A percentile compares a stretch with the other conserved stretches of the same genome.
Evolutionary conservation across 1,140 invertebrate genomes (phyloP).

Genomic region (Pararge aegeria): DNA sequence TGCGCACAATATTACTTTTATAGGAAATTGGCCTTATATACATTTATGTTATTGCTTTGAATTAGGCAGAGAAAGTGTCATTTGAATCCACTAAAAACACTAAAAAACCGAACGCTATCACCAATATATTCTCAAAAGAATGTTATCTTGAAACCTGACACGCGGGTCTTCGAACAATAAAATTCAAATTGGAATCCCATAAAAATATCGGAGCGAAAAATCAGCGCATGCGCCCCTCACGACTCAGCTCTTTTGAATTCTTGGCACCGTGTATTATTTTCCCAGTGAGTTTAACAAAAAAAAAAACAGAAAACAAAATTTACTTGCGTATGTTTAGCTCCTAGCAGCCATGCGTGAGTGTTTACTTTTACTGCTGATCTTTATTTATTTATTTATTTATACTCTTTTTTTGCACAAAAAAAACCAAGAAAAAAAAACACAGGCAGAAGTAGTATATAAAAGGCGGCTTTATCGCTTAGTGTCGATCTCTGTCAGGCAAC

Average conservation of each 20-base stretch:
- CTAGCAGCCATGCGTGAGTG: too few relatives aligned
- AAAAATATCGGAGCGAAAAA: constrained; percentile 35
- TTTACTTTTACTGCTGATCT: too few relatives aligned
- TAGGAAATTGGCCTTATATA: too few relatives aligned
- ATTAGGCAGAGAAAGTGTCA: background rate
- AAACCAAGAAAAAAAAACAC: too few relatives aligned
- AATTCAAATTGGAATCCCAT: constrained; percentile 33
- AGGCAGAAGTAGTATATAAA: too few relatives aligned
- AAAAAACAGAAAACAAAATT: background rate
- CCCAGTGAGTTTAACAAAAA: background rate
- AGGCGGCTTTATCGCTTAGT: too few relatives aligned
- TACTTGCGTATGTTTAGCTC: background rate
- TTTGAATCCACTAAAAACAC: background rate
- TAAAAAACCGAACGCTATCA: constrained; percentile 1
- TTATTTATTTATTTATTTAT: too few relatives aligned
- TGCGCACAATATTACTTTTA: too few relatives aligned
- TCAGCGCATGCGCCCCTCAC: constrained; percentile 16
- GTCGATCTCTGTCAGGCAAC: too few relatives aligned
- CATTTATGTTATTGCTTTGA: too few relatives aligned
- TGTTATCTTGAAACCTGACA: constrained; percentile 33
- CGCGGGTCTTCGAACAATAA: constrained; percentile 27
- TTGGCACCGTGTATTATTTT: background rate
- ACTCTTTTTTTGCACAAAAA: too few relatives aligned
- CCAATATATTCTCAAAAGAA: constrained; percentile 22
- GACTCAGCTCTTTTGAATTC: constrained; percentile 2